Conservation (phyloP, 2,888 invertebrate genomes). For the Athalia circularis region DNA sequence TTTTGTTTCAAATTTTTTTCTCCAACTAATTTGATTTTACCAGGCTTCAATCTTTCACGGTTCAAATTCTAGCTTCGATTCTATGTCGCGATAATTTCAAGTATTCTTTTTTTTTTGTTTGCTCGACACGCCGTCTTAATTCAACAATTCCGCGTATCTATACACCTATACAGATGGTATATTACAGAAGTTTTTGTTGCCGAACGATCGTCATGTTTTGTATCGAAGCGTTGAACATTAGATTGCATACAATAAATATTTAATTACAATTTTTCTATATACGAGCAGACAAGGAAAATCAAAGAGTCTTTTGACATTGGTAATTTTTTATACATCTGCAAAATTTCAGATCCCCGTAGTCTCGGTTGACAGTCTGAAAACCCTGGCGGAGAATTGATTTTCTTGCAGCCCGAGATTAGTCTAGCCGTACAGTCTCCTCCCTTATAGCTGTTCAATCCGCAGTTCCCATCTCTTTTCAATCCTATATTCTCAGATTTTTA, state of each 20-base stretch:
- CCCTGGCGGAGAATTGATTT: neutral
- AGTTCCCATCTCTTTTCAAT: neutral
- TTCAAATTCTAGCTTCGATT: neutral
- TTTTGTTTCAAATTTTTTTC: conserved; percentile 13
- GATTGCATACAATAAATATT: too few relatives aligned
- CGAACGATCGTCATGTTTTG: too few relatives aligned
- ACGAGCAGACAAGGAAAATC: too few relatives aligned
- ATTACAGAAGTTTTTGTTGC: neutral
- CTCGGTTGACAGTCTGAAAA: neutral
- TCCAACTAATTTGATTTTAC: conserved; percentile 20
- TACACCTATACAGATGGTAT: too few relatives aligned
- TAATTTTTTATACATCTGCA: neutral
- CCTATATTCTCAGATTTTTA: neutral
- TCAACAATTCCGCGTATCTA: neutral
- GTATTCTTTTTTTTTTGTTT: conserved; percentile 10
- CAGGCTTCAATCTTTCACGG: conserved; percentile 20
- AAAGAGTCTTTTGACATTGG: too few relatives aligned
- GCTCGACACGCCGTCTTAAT: conserved; percentile 1
- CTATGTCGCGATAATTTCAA: conserved; percentile 12
- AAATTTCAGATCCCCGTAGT: neutral
- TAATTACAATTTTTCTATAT: too few relatives aligned
- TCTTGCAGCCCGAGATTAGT: neutral
- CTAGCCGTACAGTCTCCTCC: neutral
- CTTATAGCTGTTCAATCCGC: neutral
- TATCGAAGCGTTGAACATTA: too few relatives aligned